Evolutionary conservation across 1,140 invertebrate genomes (phyloP).

Genomic region (Arion vulgaris): DNA sequence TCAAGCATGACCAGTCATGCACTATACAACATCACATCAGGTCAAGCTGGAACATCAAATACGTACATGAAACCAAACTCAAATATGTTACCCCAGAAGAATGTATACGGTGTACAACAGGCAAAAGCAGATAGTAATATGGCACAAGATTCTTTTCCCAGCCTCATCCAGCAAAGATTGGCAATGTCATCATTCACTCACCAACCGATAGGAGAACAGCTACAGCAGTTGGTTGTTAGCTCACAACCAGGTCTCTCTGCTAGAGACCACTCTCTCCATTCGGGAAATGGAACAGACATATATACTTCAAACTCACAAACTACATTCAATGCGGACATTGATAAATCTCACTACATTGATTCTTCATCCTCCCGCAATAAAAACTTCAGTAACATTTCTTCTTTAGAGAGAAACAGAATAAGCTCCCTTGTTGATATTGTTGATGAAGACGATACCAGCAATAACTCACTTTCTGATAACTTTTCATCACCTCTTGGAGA

Average conservation of each 20-base stretch:
- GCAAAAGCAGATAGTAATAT: not conserved
- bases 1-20: not conserved
- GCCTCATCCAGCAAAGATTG: conserved; percentile 33
- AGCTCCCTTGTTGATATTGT: not conserved
- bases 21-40: not conserved
- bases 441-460: not conserved
- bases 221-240: conserved; percentile 18
- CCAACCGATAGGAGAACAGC: conserved; percentile 37
- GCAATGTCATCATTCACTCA: conserved; percentile 36
- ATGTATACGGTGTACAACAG: not conserved
- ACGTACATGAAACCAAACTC: not conserved
- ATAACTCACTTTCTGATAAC: not conserved
- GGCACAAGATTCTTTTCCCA: conserved; percentile 13
- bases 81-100: not conserved
- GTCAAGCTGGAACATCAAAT: not conserved
- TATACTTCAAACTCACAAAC: not conserved
- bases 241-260: not conserved
- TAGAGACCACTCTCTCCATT: not conserved
- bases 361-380: not conserved
- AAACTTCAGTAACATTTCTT: not conserved
- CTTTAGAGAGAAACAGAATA: not conserved
- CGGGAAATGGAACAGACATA: not conserved
- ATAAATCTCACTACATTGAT: not conserved
- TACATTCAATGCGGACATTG: not conserved
- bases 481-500: not conserved